Percentiles rank a stretch among this genome's conserved stretches.
Evolutionary conservation across 92 coral and sea anemone genomes (phyloP).

Genomic region (Siderastrea radians): DNA sequence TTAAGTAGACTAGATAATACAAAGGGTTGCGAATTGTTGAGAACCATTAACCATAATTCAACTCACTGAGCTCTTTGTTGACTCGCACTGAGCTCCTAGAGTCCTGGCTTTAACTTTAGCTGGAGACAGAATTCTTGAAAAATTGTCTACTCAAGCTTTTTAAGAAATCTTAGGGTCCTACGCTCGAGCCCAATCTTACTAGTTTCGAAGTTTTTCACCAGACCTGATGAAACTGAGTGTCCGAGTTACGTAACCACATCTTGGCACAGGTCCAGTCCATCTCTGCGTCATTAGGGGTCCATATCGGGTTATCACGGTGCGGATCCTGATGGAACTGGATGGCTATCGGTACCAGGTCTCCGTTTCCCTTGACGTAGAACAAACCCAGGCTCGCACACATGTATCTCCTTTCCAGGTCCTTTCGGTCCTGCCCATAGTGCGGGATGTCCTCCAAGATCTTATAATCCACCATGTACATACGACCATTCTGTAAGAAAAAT

Average conservation of each 20-base stretch:
- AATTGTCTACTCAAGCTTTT: too few species aligned
- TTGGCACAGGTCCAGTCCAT: slow-evolving; percentile 84
- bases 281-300: slow-evolving; percentile 88
- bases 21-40: too few species aligned
- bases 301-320: slow-evolving; percentile 77
- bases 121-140: too few species aligned
- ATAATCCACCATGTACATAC: slow-evolving; percentile 71
- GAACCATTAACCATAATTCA: too few species aligned
- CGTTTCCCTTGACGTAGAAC: slow-evolving; percentile 75
- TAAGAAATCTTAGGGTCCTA: too few species aligned
- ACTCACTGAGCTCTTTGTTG: too few species aligned
- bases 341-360: slow-evolving; percentile 90
- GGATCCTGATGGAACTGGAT: slow-evolving; percentile 84
- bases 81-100: too few species aligned
- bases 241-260: slow-evolving; percentile 83
- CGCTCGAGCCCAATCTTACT: too few species aligned
- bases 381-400: slow-evolving; percentile 78
- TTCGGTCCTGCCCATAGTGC: slow-evolving; percentile 59
- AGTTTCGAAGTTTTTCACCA: not conserved
- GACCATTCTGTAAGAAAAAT: slow-evolving; percentile 59
- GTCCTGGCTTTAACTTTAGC: too few species aligned
- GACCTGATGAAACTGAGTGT: slow-evolving; percentile 86
- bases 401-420: slow-evolving; percentile 68
- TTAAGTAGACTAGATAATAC: too few species aligned
- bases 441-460: slow-evolving; percentile 66